Conservation (phyloP, 2,888 invertebrate species). For the Drosophila kuntzei region DNA sequence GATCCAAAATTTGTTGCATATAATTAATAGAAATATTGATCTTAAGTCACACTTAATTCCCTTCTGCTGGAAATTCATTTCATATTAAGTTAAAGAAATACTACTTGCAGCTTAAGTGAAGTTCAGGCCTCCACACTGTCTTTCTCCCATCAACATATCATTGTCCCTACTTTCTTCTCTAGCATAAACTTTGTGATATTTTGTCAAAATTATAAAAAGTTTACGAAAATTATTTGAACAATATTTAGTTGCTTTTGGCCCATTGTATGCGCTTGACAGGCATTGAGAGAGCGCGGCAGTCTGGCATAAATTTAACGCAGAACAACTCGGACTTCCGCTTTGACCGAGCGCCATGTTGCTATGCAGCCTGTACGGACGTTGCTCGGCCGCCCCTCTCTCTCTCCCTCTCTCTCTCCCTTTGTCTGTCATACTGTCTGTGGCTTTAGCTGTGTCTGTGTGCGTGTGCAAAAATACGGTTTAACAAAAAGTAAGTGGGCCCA, state of each 20-base stretch:
- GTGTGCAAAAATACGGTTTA: slow-evolving; percentile 59
- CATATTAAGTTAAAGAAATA: not conserved
- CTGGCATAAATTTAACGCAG: slow-evolving; percentile 73
- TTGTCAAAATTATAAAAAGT: not conserved
- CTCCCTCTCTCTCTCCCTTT: not conserved
- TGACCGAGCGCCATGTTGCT: slow-evolving; percentile 75
- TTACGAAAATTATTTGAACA: not conserved
- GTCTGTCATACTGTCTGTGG: slow-evolving; percentile 9
- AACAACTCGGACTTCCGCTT: slow-evolving; percentile 74
- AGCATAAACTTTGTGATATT: not conserved
- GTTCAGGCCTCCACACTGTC: not conserved
- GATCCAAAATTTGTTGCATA: no score
- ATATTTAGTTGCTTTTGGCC: slow-evolving; percentile 12
- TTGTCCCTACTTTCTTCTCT: not conserved
- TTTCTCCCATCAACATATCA: not conserved
- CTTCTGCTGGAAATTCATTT: not conserved
- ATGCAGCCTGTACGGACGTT: slow-evolving; percentile 58
- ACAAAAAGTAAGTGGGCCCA: slow-evolving; percentile 60
- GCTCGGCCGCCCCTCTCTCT: slow-evolving; percentile 6
- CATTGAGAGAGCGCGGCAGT: slow-evolving; percentile 37
- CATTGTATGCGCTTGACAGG: slow-evolving; percentile 47
- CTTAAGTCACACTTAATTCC: not conserved
- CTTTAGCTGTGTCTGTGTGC: slow-evolving; percentile 16
- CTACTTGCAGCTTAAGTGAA: not conserved
- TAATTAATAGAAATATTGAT: no score